A percentile compares a stretch with the other conserved stretches of the same genome.
Evolutionary conservation across 2,113 vertebrate genomes (phyloP).

Genomic region (Callospermophilus lateralis): DNA sequence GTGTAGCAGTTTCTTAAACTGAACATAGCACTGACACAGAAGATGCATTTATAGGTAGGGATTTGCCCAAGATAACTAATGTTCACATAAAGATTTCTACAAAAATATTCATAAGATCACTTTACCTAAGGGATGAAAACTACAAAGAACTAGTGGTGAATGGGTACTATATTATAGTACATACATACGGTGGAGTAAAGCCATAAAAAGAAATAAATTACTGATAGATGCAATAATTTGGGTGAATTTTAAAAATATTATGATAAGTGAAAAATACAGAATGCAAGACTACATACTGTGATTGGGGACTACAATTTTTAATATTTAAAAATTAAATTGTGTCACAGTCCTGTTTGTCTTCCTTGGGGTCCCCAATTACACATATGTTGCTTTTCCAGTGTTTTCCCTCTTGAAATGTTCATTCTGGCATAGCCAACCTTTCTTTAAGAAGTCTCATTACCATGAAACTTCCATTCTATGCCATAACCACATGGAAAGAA

Average conservation of each 20-base stretch:
- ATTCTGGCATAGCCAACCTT: not conserved
- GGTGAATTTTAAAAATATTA: not conserved
- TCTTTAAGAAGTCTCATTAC: not conserved
- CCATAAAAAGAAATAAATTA: constrained; percentile 12
- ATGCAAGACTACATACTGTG: not conserved
- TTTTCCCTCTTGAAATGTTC: not conserved
- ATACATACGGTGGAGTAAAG: not conserved
- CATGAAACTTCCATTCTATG: not conserved
- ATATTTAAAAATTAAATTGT: not conserved
- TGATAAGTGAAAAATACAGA: not conserved
- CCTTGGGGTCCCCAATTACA: not conserved
- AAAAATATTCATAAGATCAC: not conserved
- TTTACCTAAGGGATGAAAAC: not conserved
- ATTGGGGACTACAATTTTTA: not conserved
- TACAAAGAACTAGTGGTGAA: not conserved
- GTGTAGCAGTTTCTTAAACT: not conserved
- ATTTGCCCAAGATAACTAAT: not conserved
- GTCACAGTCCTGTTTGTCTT: not conserved
- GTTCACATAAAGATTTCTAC: not conserved
- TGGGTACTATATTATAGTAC: not conserved
- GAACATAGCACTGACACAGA: constrained; percentile 12
- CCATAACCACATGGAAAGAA: not conserved
- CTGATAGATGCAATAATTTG: not conserved
- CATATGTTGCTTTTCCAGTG: not conserved
- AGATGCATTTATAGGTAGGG: constrained; percentile 9